Evolutionary conservation across 2,113 vertebrate genomes (phyloP).

Genomic region (Anguilla japonica): DNA sequence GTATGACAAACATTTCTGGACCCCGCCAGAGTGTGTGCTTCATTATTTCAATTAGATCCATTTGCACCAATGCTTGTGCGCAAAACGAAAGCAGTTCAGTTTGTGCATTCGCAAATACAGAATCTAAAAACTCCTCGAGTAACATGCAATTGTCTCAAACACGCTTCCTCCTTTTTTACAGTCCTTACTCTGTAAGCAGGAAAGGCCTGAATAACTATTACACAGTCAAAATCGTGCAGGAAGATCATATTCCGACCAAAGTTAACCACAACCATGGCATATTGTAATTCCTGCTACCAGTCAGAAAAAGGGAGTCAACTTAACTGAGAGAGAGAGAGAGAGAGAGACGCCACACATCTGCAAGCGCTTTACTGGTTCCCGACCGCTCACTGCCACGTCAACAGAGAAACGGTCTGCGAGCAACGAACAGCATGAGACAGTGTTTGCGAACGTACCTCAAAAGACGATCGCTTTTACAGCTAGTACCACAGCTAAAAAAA

Average conservation of each 20-base stretch:
- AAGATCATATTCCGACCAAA: neutral
- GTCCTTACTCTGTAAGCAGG: neutral
- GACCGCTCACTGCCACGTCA: slow-evolving; percentile 64
- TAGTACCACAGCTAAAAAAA: slow-evolving; percentile 37
- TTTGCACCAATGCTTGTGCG: too few relatives aligned
- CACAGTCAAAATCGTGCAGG: neutral
- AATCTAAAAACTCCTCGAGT: neutral
- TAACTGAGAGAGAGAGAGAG: slow-evolving; percentile 21
- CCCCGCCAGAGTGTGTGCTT: too few relatives aligned
- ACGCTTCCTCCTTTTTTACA: neutral
- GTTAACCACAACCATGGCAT: neutral
- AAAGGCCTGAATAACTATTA: neutral
- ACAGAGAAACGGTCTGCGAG: slow-evolving; percentile 43
- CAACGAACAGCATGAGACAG: slow-evolving; percentile 26
- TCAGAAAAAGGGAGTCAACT: slow-evolving; percentile 20
- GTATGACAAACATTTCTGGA: neutral
- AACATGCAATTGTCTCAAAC: too few relatives aligned
- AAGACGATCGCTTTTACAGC: neutral
- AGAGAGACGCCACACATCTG: slow-evolving; percentile 51
- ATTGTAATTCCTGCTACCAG: neutral
- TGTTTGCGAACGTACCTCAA: neutral
- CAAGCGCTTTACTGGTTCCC: slow-evolving; percentile 51
- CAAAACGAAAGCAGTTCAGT: too few relatives aligned
- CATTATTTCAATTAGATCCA: too few relatives aligned
- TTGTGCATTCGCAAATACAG: too few relatives aligned